These are phyloP conservation scores for Gymnarchus niloticus DNA, from an alignment of 2,113 vertebrate species.

Conservation along the genomic window DNA sequence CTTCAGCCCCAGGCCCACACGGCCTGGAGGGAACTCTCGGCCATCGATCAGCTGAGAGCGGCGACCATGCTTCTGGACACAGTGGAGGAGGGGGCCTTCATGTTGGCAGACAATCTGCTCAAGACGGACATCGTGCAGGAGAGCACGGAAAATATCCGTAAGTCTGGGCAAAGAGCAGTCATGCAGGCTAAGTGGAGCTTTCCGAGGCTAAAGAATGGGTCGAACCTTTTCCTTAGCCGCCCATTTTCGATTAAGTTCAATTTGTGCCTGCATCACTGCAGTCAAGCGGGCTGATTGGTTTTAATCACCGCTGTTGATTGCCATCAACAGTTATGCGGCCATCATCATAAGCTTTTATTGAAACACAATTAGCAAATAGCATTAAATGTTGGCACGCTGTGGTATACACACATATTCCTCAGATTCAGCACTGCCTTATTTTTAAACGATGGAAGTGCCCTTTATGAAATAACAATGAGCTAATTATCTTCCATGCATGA, in stretches of 20 bases:
- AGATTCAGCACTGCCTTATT: background rate
- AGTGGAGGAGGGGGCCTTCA: constrained; percentile 92
- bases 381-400: background rate
- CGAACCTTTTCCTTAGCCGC: background rate
- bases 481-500: background rate
- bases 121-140: constrained; percentile 96
- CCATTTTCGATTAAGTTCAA: background rate
- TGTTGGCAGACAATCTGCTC: constrained; percentile 95
- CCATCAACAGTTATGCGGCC: background rate
- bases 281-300: background rate
- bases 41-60: constrained; percentile 83
- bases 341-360: constrained; percentile 2
- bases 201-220: background rate
- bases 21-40: constrained; percentile 85
- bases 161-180: constrained; percentile 50
- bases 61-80: constrained; percentile 93
- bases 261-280: background rate
- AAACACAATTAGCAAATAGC: constrained; percentile 3
- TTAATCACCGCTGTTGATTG: background rate
- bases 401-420: background rate
- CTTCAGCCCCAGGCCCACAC: constrained; percentile 83
- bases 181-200: background rate
- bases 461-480: background rate
- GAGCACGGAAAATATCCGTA: constrained; percentile 93
- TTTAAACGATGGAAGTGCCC: background rate